Conservation (phyloP, 2,888 invertebrate genomes). For the Eremobia ochroleuca region DNA sequence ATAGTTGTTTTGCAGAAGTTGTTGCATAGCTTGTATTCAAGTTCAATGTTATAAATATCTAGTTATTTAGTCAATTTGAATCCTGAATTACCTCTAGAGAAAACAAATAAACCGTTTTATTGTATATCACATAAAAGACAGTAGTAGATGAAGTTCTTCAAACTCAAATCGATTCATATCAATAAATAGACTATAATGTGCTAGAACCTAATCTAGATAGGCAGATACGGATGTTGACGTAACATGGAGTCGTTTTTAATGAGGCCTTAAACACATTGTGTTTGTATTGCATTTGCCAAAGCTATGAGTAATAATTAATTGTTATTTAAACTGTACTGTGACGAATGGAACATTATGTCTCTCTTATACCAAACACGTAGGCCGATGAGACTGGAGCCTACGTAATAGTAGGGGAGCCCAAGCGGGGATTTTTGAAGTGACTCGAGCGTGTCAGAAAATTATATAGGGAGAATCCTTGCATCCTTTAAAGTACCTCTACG, state of each 20-base stretch:
- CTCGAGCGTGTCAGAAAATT: too few species aligned
- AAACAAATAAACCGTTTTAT: slow-evolving; percentile 22
- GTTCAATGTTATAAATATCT: slow-evolving; percentile 38
- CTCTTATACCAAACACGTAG: slow-evolving; percentile 46
- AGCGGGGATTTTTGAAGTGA: too few species aligned
- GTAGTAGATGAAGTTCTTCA: slow-evolving; percentile 29
- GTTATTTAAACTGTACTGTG: slow-evolving; percentile 61
- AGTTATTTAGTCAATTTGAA: slow-evolving; percentile 30
- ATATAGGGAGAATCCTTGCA: too few species aligned
- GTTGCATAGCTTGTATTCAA: slow-evolving; percentile 40
- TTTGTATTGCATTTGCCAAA: slow-evolving; percentile 68
- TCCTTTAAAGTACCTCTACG: too few species aligned
- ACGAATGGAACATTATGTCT: slow-evolving; percentile 45
- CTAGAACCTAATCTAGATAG: slow-evolving; percentile 38
- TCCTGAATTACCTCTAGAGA: slow-evolving; percentile 20
- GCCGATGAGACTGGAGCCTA: slow-evolving; percentile 51
- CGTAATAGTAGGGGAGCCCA: too few species aligned
- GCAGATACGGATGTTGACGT: slow-evolving; percentile 46
- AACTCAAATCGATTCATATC: slow-evolving; percentile 38
- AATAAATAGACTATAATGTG: slow-evolving; percentile 35
- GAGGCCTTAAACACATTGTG: slow-evolving; percentile 47
- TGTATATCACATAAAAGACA: slow-evolving; percentile 16
- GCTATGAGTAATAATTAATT: slow-evolving; percentile 64
- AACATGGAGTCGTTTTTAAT: slow-evolving; percentile 26
- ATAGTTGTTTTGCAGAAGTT: slow-evolving; percentile 53